Conservation (phyloP, 2,888 invertebrate genomes). For the Dilophus febrilis region DNA sequence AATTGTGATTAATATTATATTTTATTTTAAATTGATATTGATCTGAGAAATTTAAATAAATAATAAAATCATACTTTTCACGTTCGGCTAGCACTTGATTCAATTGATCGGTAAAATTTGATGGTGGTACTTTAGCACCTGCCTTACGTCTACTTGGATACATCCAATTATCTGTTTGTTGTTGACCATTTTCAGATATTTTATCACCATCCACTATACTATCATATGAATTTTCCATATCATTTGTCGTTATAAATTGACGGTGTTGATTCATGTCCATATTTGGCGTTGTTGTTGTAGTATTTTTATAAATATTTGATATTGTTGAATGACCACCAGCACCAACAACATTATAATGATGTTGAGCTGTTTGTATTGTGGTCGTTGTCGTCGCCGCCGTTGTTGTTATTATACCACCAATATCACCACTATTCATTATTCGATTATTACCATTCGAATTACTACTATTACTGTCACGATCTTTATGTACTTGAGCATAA, state of each 20-base stretch:
- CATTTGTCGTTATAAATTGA: slow-evolving; percentile 17
- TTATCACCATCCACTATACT: slow-evolving; percentile 31
- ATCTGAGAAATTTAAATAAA: no score
- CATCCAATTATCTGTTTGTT: slow-evolving; percentile 27
- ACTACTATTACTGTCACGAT: slow-evolving; percentile 17
- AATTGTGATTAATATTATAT: no score
- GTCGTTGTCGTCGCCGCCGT: background rate
- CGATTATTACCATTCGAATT: slow-evolving; percentile 13
- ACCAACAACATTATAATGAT: slow-evolving; percentile 9
- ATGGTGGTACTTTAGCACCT: slow-evolving; percentile 47
- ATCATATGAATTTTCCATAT: slow-evolving; percentile 30
- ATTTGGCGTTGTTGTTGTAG: slow-evolving; percentile 32
- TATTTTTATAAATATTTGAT: slow-evolving; percentile 28
- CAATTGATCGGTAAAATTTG: slow-evolving; percentile 69
- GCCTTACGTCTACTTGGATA: slow-evolving; percentile 26
- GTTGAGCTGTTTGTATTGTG: no score
- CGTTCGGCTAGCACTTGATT: slow-evolving; percentile 75
- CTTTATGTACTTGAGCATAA: slow-evolving; percentile 38
- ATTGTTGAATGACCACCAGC: slow-evolving; percentile 18
- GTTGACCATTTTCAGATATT: slow-evolving; percentile 26
- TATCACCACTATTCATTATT: slow-evolving; percentile 6
- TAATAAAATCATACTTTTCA: slow-evolving; percentile 46
- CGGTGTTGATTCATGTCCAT: no score
- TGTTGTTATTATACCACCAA: no score
- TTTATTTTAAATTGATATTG: no score